Conservation (phyloP, 2,113 vertebrate genomes). For the Corydoras sp. region DNA sequence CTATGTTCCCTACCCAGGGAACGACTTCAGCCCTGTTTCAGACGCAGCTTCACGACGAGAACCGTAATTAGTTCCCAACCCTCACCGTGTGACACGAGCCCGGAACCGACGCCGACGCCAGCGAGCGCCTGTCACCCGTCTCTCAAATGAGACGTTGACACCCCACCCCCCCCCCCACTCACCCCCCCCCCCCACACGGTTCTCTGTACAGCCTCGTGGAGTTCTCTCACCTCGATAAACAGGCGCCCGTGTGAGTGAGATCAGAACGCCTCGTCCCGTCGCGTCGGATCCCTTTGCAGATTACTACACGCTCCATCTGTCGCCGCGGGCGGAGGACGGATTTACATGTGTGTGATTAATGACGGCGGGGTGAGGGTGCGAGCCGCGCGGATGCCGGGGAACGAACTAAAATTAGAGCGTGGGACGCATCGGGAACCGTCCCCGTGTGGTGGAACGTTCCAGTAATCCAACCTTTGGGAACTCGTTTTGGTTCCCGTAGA, state of each 20-base stretch:
- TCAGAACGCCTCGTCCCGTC: constrained; percentile 24
- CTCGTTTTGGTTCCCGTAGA: too few relatives aligned
- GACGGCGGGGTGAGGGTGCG: neutral
- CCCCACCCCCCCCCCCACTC: constrained; percentile 7
- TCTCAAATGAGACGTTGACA: constrained; percentile 4
- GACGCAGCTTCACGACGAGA: too few relatives aligned
- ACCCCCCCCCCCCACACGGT: too few relatives aligned
- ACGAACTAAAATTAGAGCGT: neutral
- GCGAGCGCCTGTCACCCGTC: neutral
- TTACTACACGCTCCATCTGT: constrained; percentile 9
- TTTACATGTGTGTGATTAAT: constrained; percentile 21
- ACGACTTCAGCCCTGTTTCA: too few relatives aligned
- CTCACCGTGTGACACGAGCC: too few relatives aligned
- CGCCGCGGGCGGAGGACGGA: neutral
- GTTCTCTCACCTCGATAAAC: constrained; percentile 38
- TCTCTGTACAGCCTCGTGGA: constrained; percentile 1
- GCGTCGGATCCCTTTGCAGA: constrained; percentile 9
- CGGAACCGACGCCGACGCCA: neutral
- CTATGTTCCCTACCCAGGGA: too few relatives aligned
- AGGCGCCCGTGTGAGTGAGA: constrained; percentile 8
- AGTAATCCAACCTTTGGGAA: too few relatives aligned
- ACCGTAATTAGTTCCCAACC: too few relatives aligned
- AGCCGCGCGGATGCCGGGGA: constrained; percentile 6
- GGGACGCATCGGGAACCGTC: too few relatives aligned
- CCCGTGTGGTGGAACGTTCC: too few relatives aligned